These are phyloP conservation scores for Physeter macrocephalus DNA, from an alignment of 2,113 vertebrate species.

Conservation along the genomic window DNA sequence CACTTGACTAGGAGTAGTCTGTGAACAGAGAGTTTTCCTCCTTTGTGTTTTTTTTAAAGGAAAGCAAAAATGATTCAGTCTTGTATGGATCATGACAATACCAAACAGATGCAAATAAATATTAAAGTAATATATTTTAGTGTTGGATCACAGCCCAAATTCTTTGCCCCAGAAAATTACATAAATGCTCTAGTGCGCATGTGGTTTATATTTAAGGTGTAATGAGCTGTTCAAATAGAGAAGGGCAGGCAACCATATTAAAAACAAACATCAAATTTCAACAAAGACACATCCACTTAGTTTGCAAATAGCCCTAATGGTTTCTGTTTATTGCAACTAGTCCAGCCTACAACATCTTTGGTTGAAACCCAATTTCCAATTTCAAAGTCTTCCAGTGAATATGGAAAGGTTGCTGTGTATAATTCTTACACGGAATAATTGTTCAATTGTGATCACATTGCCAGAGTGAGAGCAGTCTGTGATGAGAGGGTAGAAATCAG, in stretches of 20 bases:
- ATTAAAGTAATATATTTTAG: slow-evolving; percentile 74
- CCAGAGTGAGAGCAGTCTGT: not conserved
- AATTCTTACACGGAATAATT: slow-evolving; percentile 64
- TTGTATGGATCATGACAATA: slow-evolving; percentile 66
- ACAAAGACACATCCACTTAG: slow-evolving; percentile 72
- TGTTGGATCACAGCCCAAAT: slow-evolving; percentile 69
- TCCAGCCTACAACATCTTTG: slow-evolving; percentile 36
- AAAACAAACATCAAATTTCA: slow-evolving; percentile 76
- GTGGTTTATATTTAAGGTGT: slow-evolving; percentile 76
- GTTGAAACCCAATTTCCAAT: slow-evolving; percentile 54
- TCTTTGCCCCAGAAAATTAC: slow-evolving; percentile 76
- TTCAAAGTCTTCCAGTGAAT: slow-evolving; percentile 36
- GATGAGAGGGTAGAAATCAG: not conserved
- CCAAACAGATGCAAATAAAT: slow-evolving; percentile 76
- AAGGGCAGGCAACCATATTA: slow-evolving; percentile 67
- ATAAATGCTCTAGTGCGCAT: slow-evolving; percentile 66
- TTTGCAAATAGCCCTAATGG: slow-evolving; percentile 68
- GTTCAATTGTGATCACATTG: slow-evolving; percentile 27
- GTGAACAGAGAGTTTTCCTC: slow-evolving; percentile 39
- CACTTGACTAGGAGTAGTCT: slow-evolving; percentile 57
- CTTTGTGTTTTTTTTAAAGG: slow-evolving; percentile 4
- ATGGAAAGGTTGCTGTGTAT: slow-evolving; percentile 32
- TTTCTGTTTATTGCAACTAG: slow-evolving; percentile 61
- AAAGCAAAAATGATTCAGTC: slow-evolving; percentile 47
- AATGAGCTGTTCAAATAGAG: slow-evolving; percentile 73